Percentiles rank a stretch among this genome's conserved stretches.
phyloP scores from a whole-genome alignment of 2,888 invertebrate species.

The Xiphydria camelus region DNA sequence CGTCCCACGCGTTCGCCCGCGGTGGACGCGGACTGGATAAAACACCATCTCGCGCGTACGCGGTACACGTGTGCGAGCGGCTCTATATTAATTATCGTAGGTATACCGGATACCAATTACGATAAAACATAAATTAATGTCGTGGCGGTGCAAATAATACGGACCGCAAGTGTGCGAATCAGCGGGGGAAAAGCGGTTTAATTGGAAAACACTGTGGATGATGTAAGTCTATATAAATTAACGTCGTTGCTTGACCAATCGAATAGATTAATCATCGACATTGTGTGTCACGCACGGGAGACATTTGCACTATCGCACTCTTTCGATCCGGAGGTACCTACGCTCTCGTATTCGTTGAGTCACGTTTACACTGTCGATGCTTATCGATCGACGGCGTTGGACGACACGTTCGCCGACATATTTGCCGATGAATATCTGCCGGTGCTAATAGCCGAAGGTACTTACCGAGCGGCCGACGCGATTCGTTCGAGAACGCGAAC shows the following conservation, averaged over 20 bases:
- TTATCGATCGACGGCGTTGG: too few relatives aligned
- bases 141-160: conserved; percentile 26
- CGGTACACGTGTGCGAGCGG: conserved; percentile 11
- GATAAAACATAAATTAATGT: conserved; percentile 30
- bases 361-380: too few relatives aligned
- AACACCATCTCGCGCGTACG: conserved; percentile 18
- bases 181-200: background rate
- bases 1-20: too few relatives aligned
- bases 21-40: too few relatives aligned
- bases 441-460: too few relatives aligned
- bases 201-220: conserved; percentile 3
- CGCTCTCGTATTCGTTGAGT: too few relatives aligned
- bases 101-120: conserved; percentile 28
- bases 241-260: conserved; percentile 15
- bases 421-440: too few relatives aligned
- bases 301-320: too few relatives aligned
- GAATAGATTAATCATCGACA: conserved; percentile 13
- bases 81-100: conserved; percentile 32
- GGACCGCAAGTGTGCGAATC: conserved; percentile 28
- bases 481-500: too few relatives aligned
- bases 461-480: too few relatives aligned
- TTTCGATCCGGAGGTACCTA: too few relatives aligned
- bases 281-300: background rate
- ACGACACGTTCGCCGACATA: too few relatives aligned
- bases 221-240: conserved; percentile 12